Base-by-base conservation (phyloP, 2,113 vertebrate genomes). In the Myiopsitta monachus region DNA sequence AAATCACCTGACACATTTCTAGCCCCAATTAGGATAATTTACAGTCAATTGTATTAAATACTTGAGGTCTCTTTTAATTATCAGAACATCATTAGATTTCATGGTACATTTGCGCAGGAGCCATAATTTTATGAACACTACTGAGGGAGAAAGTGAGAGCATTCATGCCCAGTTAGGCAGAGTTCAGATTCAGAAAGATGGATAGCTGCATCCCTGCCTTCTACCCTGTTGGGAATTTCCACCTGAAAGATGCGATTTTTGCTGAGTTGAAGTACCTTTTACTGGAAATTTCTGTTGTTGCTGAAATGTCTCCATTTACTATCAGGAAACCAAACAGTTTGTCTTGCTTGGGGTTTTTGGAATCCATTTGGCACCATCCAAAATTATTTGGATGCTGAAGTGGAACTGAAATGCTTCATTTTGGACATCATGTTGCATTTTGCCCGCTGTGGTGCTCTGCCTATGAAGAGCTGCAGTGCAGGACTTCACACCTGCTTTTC, bases 51-150 rank as follows among this genome's bases (percentile, higher is more conserved):
- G 62, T 91, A 84, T 18, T 63, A 92, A 94, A 62, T 83, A 94
- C 77, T 96, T 84, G 77, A 90, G 81, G 94, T 97, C 86, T 96
- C 94, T 94, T 90, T 94, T 96, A 95, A 96, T 97, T 96, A 92
- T 75, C 90, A 95, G 94, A 84, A 92, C 95, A 96, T 94, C 91
- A 92, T 97, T 94, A 91, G 77, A 94, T 95, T 96, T 96, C 92
- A 92, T 85, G 94, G 91, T 89, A 94, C 91, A 96, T 94, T 96
- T 96, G 44, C 92, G 82, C 80, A 94, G 80, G 83, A 95, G 88
- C 44, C 47, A 64, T 92, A 76, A 93, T 94, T 92, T 96, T 89
- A 62, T 85, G 92, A 87, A 49, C 41, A 83, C 27, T 66, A 89
- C 43, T 1, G 0, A 92, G 88, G 92, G 89, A 96, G 74, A 94